phyloP scores from a whole-genome alignment of 2,888 invertebrate species.

The Hydraecia micacea region DNA sequence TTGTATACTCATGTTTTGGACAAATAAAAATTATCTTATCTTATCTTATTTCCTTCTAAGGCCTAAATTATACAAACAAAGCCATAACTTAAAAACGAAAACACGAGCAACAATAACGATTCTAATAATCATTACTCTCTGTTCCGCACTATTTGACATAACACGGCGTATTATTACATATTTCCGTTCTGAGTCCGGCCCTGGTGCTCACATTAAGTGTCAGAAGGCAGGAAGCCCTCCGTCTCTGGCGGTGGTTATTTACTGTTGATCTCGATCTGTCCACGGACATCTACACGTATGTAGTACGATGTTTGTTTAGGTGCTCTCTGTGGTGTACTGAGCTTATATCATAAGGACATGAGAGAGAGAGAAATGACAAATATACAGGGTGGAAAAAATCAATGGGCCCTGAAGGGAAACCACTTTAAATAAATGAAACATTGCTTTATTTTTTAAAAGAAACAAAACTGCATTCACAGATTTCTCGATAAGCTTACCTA shows the following conservation, averaged over 20 bases:
- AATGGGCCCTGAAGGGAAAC: no score
- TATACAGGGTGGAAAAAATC: neutral
- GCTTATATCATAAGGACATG: slow-evolving; percentile 34
- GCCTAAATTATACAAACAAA: slow-evolving; percentile 19
- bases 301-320: slow-evolving; percentile 71
- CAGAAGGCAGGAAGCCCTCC: slow-evolving; percentile 86
- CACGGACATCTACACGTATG: slow-evolving; percentile 65
- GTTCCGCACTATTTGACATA: slow-evolving; percentile 41
- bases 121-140: slow-evolving; percentile 42
- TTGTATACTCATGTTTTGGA: no score
- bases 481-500: no score
- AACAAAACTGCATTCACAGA: no score
- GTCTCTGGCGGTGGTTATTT: slow-evolving; percentile 85
- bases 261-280: slow-evolving; percentile 86
- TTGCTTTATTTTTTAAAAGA: no score
- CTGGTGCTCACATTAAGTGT: slow-evolving; percentile 78
- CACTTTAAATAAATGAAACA: no score
- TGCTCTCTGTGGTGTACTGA: slow-evolving; percentile 37
- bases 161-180: slow-evolving; percentile 48
- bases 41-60: slow-evolving; percentile 25
- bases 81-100: slow-evolving; percentile 42
- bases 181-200: slow-evolving; percentile 59
- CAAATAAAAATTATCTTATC: no score
- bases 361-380: slow-evolving; percentile 7
- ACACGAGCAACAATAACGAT: slow-evolving; percentile 43